Evolutionary conservation across 1,140 invertebrate species (phyloP).

Genomic region (Hirudo medicinalis): DNA sequence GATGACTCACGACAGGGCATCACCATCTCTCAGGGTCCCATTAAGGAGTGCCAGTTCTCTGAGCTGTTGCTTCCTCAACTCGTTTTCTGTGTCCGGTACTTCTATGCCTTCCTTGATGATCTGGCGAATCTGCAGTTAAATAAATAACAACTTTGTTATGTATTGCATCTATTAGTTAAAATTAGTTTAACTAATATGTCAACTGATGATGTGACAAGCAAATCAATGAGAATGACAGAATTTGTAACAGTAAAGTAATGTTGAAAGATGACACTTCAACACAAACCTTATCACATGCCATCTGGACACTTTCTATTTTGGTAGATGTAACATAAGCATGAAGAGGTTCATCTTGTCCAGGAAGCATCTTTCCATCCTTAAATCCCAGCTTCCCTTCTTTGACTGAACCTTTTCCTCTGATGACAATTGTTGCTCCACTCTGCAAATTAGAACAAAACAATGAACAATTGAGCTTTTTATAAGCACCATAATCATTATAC

Average conservation of each 20-base stretch:
- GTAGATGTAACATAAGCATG: slow-evolving; percentile 98
- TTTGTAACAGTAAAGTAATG: no score
- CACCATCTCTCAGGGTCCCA: slow-evolving; percentile 90
- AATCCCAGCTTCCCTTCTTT: slow-evolving; percentile 97
- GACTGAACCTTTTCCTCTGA: slow-evolving; percentile 95
- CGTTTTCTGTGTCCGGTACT: slow-evolving; percentile 98
- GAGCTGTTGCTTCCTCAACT: slow-evolving; percentile 86
- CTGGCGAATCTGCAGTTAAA: slow-evolving; percentile 68
- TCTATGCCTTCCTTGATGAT: slow-evolving; percentile 77
- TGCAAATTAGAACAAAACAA: slow-evolving; percentile 38
- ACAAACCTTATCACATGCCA: slow-evolving; percentile 82
- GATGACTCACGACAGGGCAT: slow-evolving; percentile 50
- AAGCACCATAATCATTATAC: neutral
- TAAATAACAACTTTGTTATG: neutral
- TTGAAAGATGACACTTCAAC: no score
- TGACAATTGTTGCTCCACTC: slow-evolving; percentile 98
- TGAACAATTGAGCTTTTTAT: neutral
- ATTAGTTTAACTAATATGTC: no score
- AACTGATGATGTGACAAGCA: no score
- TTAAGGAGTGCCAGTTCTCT: slow-evolving; percentile 91
- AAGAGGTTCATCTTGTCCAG: slow-evolving; percentile 96
- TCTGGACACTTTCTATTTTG: slow-evolving; percentile 89
- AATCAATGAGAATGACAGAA: no score
- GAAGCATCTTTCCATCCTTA: slow-evolving; percentile 92
- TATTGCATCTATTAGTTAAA: no score